Base-by-base conservation (phyloP, 2,888 invertebrate species). In the Hermaeophaga mercurialis region DNA sequence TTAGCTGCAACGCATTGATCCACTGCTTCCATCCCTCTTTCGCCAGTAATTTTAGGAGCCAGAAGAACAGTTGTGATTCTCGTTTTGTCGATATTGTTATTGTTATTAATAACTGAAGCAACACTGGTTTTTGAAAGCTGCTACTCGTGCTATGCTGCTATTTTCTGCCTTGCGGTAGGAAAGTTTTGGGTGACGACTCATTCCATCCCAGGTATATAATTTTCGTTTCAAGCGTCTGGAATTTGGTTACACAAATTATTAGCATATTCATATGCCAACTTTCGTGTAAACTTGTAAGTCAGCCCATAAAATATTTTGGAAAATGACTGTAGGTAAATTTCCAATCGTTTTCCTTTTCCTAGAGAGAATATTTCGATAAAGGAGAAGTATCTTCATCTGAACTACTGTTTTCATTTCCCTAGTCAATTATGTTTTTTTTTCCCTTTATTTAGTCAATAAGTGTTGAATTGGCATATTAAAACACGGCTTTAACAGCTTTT, bases 1-100 rank as follows among this genome's bases (percentile, higher is more conserved):
- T 28, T 9, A 28, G 28, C 28, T 28, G 28, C 5, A 28, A 28
- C 28, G 28, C 28, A 28, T 9, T 28, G 28, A 9, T 9, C 28
- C 28, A 28, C 28, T 28, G 6, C 28, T 28, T 28, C 9, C 9
- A 9, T 28, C 28, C 28, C 28, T 8, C 8, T 28, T 28, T 28
- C 5, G 28, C 8, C 28, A 28, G 9, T 28, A 28, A 28, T 8
- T 28, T 9, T 9, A 28, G n/a, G 28, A 9, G n/a, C n/a, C 28
- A 8, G 28, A 9, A 28, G 28, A 22, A 64, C 61, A 11, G 48
- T 47, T 15, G 54, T 24, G 12, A 49, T 24, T 22, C 58, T 62
- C n/a, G 34, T 58, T 47, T 60, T 52, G 22, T 56, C 56, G 8
- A 57, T 49, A 28, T 49, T 55, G 14, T 6, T n/a, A n/a, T 38